Evolutionary conservation across 1,140 invertebrate genomes (phyloP).

Genomic region (Tetramorium simillimum): DNA sequence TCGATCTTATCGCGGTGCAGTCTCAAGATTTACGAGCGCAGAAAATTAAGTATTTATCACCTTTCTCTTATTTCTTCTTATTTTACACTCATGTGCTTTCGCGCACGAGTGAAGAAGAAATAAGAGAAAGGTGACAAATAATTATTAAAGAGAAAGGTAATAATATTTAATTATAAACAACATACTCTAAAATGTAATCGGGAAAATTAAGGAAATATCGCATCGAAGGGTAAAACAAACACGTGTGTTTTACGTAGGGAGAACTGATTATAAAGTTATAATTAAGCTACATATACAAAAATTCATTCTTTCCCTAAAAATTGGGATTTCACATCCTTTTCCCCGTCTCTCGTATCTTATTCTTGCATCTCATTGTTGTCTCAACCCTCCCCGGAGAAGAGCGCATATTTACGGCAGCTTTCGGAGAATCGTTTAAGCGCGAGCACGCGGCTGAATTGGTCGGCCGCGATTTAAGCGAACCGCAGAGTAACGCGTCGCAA

Average conservation of each 20-base stretch:
- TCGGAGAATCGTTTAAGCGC: slow-evolving; percentile 52
- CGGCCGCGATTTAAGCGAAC: slow-evolving; percentile 56
- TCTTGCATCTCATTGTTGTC: not conserved
- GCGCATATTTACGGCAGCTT: slow-evolving; percentile 50
- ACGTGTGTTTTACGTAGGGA: not conserved
- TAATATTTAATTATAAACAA: not conserved
- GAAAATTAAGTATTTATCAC: not conserved
- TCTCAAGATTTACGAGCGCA: not conserved
- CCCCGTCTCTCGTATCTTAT: not conserved
- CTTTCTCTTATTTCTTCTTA: too few species aligned
- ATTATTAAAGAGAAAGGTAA: not conserved
- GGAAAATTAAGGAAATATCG: not conserved
- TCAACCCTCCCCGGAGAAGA: not conserved
- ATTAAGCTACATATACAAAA: not conserved
- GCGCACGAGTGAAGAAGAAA: not conserved
- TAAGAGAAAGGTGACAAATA: not conserved
- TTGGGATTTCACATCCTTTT: not conserved
- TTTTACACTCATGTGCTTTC: too few species aligned
- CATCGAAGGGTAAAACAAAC: not conserved
- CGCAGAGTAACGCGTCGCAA: slow-evolving; percentile 58
- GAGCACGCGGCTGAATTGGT: slow-evolving; percentile 36
- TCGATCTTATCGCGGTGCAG: not conserved
- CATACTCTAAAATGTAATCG: not conserved
- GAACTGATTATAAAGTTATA: not conserved
- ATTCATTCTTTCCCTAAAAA: not conserved